Evolutionary conservation across 2,888 invertebrate species (phyloP).

Genomic region (Macrosiphum euphorbiae): DNA sequence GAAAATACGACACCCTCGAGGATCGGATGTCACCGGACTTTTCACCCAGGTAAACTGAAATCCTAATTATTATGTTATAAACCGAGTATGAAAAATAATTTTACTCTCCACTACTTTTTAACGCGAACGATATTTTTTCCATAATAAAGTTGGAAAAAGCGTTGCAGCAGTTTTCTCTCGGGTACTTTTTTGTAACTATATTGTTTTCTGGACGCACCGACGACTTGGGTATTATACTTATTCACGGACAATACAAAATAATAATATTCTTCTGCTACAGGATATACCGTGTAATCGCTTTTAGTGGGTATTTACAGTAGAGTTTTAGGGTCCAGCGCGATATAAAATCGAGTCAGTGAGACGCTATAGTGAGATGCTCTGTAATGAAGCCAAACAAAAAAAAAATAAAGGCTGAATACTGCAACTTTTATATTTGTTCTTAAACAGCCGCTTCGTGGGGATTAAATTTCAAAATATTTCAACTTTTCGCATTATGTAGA

Average conservation of each 20-base stretch:
- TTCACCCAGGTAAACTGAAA: neutral
- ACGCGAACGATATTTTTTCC: neutral
- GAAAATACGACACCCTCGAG: neutral
- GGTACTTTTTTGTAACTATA: neutral
- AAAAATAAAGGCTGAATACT: neutral
- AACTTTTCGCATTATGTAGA: slow-evolving; percentile 28
- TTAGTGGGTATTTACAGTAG: neutral
- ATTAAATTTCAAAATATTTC: slow-evolving; percentile 27
- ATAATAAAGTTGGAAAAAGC: neutral
- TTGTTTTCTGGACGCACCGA: neutral
- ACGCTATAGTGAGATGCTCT: neutral
- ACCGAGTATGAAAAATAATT: neutral
- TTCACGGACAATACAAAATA: neutral
- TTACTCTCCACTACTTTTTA: neutral
- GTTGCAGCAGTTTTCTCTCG: neutral
- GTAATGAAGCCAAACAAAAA: neutral
- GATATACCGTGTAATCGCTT: neutral
- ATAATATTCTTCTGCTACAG: neutral
- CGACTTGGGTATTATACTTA: neutral
- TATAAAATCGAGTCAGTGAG: neutral
- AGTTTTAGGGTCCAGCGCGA: neutral
- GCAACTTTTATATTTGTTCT: neutral
- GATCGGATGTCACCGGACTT: neutral
- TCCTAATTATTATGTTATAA: neutral
- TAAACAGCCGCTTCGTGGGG: neutral